Percentiles rank a stretch among this genome's conserved stretches.
Conservation (phyloP, 1,140 invertebrate species). For the Eubasilissa regina region DNA sequence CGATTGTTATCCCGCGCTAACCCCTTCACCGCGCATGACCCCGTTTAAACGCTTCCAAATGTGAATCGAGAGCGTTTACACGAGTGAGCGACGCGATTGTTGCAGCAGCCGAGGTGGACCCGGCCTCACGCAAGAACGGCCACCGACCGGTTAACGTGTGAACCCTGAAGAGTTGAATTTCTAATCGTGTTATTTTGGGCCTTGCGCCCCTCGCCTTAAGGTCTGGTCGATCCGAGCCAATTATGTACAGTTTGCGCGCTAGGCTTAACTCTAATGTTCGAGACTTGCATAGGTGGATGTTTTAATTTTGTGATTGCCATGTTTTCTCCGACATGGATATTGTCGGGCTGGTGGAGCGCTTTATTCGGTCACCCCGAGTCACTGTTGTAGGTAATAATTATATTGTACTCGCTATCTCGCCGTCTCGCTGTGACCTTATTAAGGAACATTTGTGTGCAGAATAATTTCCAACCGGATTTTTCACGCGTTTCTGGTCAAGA, state of each 20-base stretch:
- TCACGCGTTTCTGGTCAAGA: background rate
- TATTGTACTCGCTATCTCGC: too few species aligned
- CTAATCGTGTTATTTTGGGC: background rate
- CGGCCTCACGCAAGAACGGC: background rate
- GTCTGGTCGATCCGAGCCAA: background rate
- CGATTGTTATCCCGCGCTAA: background rate
- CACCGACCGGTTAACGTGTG: constrained; percentile 29
- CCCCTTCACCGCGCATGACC: constrained; percentile 1
- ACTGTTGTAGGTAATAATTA: too few species aligned
- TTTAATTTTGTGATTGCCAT: background rate
- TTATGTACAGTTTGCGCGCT: background rate
- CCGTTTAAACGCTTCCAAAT: constrained; percentile 42
- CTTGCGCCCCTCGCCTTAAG: background rate
- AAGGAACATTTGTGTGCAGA: constrained; percentile 41
- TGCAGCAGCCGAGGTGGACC: background rate
- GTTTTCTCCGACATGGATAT: background rate
- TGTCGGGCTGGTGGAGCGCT: too few species aligned
- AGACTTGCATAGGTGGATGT: background rate
- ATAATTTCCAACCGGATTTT: constrained; percentile 37
- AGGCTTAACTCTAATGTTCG: background rate
- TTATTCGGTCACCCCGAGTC: too few species aligned
- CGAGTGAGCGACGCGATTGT: constrained; percentile 27
- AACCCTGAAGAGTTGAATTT: background rate
- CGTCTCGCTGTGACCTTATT: constrained; percentile 11
- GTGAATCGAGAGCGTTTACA: constrained; percentile 25